Evolutionary conservation across 2,888 invertebrate species (phyloP).

Genomic region (Dasypogon diadema): DNA sequence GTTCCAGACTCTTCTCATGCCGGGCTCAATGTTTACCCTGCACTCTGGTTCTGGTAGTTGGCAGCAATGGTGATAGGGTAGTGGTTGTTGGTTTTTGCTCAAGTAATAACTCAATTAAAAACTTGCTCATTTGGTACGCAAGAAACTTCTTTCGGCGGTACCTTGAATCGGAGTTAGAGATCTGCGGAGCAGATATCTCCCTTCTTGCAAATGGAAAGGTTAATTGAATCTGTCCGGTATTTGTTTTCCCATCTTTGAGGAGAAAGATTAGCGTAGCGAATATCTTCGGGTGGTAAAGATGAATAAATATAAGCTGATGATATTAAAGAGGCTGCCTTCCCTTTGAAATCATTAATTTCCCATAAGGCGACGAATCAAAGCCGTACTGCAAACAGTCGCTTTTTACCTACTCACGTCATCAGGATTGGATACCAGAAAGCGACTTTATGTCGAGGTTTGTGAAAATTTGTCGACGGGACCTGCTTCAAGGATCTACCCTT

Average conservation of each 20-base stretch:
- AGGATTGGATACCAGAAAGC: background rate
- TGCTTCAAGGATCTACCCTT: background rate
- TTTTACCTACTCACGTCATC: background rate
- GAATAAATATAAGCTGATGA: background rate
- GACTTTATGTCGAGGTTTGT: background rate
- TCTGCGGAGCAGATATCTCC: background rate
- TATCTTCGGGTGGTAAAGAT: background rate
- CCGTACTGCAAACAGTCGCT: background rate
- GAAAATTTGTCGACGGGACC: conserved; percentile 3
- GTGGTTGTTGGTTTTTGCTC: conserved; percentile 51
- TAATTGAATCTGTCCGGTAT: conserved; percentile 49
- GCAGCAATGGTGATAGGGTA: conserved; percentile 17
- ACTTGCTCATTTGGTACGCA: conserved; percentile 49
- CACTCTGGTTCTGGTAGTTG: background rate
- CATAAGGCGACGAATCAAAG: background rate
- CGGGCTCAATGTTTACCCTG: background rate
- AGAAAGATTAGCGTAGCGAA: conserved; percentile 9
- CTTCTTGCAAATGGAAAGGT: conserved; percentile 40
- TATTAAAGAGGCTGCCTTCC: background rate
- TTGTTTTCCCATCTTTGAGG: conserved; percentile 32
- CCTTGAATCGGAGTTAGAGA: conserved; percentile 5
- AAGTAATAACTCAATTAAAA: conserved; percentile 52
- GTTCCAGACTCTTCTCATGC: background rate
- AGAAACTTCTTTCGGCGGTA: conserved; percentile 20
- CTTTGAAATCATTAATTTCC: background rate